A percentile compares a stretch with the other conserved stretches of the same genome.
These are phyloP conservation scores for Catharus bicknelli DNA, from an alignment of 2,113 vertebrate species.

Conservation along the genomic window DNA sequence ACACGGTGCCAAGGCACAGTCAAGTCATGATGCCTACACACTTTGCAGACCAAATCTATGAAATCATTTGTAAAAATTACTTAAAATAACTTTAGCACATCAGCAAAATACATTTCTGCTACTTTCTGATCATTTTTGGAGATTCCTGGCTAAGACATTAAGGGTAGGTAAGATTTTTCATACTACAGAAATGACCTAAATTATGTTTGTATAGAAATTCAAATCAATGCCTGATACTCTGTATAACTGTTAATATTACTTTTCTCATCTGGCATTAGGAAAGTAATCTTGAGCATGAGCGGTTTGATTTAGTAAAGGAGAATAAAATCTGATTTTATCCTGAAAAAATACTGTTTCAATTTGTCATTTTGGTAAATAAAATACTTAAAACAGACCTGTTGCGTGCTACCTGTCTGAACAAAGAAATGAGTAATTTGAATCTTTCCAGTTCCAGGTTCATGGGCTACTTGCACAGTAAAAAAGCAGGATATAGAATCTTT, in stretches of 20 bases:
- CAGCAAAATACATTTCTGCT: not conserved
- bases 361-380: slow-evolving; percentile 8
- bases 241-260: not conserved
- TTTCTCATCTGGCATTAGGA: not conserved
- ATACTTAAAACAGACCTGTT: not conserved
- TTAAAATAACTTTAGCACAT: not conserved
- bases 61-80: not conserved
- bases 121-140: not conserved
- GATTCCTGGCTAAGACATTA: not conserved
- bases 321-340: not conserved
- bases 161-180: not conserved
- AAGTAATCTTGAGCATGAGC: not conserved
- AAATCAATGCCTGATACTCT: not conserved
- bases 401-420: not conserved
- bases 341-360: not conserved
- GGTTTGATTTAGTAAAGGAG: not conserved
- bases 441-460: not conserved
- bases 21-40: rapidly evolving
- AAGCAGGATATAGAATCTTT: not conserved
- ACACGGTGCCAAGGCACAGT: not conserved
- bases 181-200: not conserved
- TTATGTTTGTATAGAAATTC: not conserved
- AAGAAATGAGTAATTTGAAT: not conserved
- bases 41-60: not conserved
- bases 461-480: not conserved